Conservation (phyloP, 2,888 invertebrate genomes). For the Rapana venosa region DNA sequence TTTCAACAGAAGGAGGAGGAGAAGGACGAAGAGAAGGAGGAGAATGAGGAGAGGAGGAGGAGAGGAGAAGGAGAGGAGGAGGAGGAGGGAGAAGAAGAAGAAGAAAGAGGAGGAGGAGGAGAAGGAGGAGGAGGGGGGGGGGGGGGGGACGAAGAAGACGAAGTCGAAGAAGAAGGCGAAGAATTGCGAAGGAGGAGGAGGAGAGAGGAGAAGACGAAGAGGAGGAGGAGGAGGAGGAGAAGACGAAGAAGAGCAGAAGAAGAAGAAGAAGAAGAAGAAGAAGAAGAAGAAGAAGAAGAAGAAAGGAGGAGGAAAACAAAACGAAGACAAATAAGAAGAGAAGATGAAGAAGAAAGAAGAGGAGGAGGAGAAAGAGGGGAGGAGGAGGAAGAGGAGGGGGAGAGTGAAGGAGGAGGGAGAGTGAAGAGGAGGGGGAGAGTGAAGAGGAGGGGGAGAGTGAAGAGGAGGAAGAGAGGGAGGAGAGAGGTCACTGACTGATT, state of each 20-base stretch:
- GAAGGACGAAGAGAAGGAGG: background rate
- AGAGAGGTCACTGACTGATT: too few species aligned
- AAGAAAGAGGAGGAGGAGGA: background rate
- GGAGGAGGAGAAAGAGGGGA: too few species aligned
- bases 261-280: too few species aligned
- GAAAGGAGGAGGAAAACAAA: too few species aligned
- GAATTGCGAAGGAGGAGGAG: background rate
- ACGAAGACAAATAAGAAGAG: too few species aligned
- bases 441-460: too few species aligned
- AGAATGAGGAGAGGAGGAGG: conserved; percentile 2
- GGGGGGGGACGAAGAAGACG: background rate
- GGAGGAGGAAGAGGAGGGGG: too few species aligned
- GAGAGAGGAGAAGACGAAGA: background rate
- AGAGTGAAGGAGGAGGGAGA: too few species aligned
- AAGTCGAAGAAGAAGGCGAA: background rate
- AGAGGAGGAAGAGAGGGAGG: too few species aligned
- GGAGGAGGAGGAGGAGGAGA: background rate
- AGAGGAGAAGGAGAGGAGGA: background rate
- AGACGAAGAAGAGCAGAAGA: background rate
- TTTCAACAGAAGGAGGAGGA: background rate
- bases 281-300: background rate
- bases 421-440: too few species aligned
- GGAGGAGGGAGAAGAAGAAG: background rate
- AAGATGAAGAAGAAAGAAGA: too few species aligned
- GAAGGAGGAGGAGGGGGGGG: background rate